A percentile compares a stretch with the other conserved stretches of the same genome.
Evolutionary conservation across 2,113 vertebrate genomes (phyloP).

Genomic region (Pteropus alecto): DNA sequence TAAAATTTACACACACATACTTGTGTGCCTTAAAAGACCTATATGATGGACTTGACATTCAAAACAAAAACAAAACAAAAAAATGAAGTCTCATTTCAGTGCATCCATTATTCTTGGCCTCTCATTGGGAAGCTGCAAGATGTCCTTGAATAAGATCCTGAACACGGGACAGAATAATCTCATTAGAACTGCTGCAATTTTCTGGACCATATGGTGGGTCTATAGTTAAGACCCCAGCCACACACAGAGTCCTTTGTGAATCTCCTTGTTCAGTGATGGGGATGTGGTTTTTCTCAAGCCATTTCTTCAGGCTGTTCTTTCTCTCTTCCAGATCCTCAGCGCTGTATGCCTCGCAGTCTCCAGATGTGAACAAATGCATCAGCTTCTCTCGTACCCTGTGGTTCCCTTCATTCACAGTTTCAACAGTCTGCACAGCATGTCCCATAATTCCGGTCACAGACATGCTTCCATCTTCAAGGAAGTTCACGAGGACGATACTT

Average conservation of each 20-base stretch:
- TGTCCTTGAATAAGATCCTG: slow-evolving; percentile 88
- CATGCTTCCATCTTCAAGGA: slow-evolving; percentile 77
- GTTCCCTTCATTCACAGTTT: slow-evolving; percentile 83
- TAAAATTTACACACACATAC: neutral
- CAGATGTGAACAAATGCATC: slow-evolving; percentile 74
- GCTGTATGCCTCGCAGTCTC: slow-evolving; percentile 68
- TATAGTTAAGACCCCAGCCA: slow-evolving; percentile 90
- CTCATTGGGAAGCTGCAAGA: slow-evolving; percentile 54
- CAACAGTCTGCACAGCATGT: slow-evolving; percentile 88
- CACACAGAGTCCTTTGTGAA: slow-evolving; percentile 80
- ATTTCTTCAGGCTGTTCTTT: slow-evolving; percentile 81
- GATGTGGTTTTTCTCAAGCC: slow-evolving; percentile 92
- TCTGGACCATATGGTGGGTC: slow-evolving; percentile 89
- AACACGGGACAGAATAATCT: slow-evolving; percentile 93
- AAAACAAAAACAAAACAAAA: neutral
- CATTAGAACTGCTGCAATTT: slow-evolving; percentile 92
- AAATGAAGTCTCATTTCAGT: neutral
- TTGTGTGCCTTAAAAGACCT: neutral
- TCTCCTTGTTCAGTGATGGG: slow-evolving; percentile 88
- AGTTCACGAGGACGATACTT: slow-evolving; percentile 90
- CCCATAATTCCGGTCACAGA: slow-evolving; percentile 88
- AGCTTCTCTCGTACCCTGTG: slow-evolving; percentile 77
- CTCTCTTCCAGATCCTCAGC: slow-evolving; percentile 82
- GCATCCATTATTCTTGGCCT: neutral
- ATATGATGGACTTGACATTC: neutral